Percentiles rank a stretch among this genome's conserved stretches.
phyloP scores from a whole-genome alignment of 2,113 vertebrate species.

The Nothocercus julius region DNA sequence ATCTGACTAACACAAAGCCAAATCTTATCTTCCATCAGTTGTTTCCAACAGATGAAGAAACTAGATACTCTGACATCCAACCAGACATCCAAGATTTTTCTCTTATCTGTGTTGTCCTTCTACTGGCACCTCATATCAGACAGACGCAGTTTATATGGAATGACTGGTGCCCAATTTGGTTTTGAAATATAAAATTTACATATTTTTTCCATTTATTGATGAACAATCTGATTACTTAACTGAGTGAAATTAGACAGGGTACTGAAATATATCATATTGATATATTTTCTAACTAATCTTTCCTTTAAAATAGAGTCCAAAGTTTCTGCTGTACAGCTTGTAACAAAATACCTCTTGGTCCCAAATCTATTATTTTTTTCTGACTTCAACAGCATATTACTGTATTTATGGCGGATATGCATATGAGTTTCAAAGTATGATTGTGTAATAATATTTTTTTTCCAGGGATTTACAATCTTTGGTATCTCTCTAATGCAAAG shows the following conservation, averaged over 20 bases:
- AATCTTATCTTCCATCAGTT: background rate
- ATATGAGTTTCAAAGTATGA: background rate
- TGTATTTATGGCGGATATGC: background rate
- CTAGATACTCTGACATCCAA: background rate
- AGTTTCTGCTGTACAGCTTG: background rate
- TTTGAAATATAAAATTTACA: background rate
- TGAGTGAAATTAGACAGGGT: background rate
- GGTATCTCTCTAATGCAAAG: conserved; percentile 24
- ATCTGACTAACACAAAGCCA: background rate
- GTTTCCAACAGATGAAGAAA: background rate
- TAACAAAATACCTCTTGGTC: background rate
- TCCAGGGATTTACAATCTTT: conserved; percentile 22
- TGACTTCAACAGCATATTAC: background rate
- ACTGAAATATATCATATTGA: background rate
- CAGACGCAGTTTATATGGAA: background rate
- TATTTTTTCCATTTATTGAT: background rate
- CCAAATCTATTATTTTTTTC: background rate
- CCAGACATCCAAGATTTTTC: background rate
- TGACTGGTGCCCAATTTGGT: background rate
- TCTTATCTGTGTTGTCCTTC: background rate
- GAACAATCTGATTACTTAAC: background rate
- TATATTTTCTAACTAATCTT: background rate
- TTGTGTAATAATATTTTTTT: background rate
- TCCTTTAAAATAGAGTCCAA: background rate
- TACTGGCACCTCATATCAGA: background rate